A percentile compares a stretch with the other conserved stretches of the same genome.
These are phyloP conservation scores for Brachylomia viminalis DNA, from an alignment of 2,888 invertebrate genomes.

Conservation along the genomic window DNA sequence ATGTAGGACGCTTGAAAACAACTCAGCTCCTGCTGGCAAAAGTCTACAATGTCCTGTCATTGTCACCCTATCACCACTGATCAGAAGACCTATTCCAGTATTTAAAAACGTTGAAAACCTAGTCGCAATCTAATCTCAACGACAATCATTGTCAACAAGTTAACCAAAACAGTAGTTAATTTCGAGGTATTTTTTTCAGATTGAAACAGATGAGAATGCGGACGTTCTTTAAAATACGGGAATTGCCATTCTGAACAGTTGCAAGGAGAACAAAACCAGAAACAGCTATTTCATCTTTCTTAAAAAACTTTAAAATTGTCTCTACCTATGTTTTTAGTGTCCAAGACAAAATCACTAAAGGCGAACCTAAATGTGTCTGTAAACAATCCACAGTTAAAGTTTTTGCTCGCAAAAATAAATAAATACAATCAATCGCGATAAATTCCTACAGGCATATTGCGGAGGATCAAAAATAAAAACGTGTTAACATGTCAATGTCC, in stretches of 20 bases:
- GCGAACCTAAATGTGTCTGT: background rate
- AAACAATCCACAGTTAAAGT: background rate
- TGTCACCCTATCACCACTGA: background rate
- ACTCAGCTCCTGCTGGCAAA: background rate
- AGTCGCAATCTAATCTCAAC: rapidly evolving
- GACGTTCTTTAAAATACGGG: background rate
- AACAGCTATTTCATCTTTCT: background rate
- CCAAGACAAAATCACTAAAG: background rate
- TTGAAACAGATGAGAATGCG: background rate
- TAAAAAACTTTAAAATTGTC: no score
- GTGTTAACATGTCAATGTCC: constrained; percentile 64
- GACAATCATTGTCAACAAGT: background rate
- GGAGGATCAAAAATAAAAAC: constrained; percentile 54
- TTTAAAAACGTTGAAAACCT: background rate
- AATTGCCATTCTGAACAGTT: background rate
- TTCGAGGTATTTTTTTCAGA: background rate
- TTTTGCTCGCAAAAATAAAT: constrained; percentile 4
- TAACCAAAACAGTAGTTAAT: rapidly evolving
- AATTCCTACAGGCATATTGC: constrained; percentile 28
- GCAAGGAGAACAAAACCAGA: background rate
- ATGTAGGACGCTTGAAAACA: background rate
- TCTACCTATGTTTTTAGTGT: background rate
- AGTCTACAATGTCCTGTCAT: background rate
- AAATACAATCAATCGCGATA: no score
- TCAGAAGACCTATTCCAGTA: background rate